phyloP scores from a whole-genome alignment of 2,113 vertebrate genomes.

The Nerophis ophidion region DNA sequence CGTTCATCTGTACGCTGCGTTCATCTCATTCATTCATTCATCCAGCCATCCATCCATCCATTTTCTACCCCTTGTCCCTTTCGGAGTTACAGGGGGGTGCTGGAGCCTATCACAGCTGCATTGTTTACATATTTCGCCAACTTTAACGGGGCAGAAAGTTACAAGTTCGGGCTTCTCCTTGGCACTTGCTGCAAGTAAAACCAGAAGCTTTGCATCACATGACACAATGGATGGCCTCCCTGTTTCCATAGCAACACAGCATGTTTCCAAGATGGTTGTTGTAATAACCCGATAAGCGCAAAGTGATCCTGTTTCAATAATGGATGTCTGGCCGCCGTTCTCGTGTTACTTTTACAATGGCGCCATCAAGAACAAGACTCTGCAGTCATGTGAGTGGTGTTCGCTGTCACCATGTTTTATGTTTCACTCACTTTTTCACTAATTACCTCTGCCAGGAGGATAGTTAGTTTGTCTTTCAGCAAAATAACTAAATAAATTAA shows the following conservation, averaged over 20 bases:
- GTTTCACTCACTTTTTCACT: no score
- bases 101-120: no score
- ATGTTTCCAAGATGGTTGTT: slow-evolving; percentile 27
- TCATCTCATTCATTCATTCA: no score
- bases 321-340: slow-evolving; percentile 30
- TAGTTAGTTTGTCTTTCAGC: no score
- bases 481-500: no score
- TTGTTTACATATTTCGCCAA: no score
- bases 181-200: not conserved
- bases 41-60: no score
- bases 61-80: no score
- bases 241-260: not conserved
- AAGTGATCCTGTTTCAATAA: slow-evolving; percentile 54
- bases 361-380: not conserved
- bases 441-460: no score
- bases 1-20: no score
- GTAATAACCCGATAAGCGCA: slow-evolving; percentile 31
- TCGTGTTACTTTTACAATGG: not conserved
- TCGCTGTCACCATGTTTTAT: no score
- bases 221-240: not conserved
- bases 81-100: no score
- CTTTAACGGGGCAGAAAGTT: not conserved
- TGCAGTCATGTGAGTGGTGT: not conserved
- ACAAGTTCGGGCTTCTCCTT: not conserved
- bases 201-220: not conserved